Base-by-base conservation (phyloP, 2,888 invertebrate genomes). In the Dryococelus australis region DNA sequence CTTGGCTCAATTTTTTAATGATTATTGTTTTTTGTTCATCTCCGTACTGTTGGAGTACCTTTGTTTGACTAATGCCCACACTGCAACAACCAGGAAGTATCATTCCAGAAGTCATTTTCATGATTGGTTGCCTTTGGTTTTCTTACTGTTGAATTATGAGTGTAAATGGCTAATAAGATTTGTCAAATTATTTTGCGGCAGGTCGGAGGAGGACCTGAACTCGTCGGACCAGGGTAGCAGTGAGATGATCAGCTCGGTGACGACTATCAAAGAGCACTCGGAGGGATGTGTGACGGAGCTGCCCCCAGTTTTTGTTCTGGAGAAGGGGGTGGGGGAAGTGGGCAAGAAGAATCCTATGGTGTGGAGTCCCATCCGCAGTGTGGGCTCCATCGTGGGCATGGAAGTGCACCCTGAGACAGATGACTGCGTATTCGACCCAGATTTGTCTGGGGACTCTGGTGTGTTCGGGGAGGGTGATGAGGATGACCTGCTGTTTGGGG, bases 351-450 rank as follows among this genome's bases (percentile, higher is more conserved):
- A 88, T 35, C 89, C 91, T 26, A 94, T 96, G 90, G 97, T 97
- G 47, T 97, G 97, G 97, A 97, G 97, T 91, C 97, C 97, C 27
- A 96, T 97, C n/a, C 94, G 97, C 89, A 97, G 97, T 91, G 97
- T 97, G 13, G 97, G 97, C 16, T 97, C 97, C 43, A 96, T 97
- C 85, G 95, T 95, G 16, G 89, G 88, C 24, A 88, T 88, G 87
- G 89, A 89, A 80, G 87, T 87, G n/a, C 96, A 97, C 92, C 97
- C 97, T 5, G 97, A 97, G 91, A 96, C 96, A 89, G 97, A 97
- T 91, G 96, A 96, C 86, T 95, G 96, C 91, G 95, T 97, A 16
- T 97, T 97, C 92, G 96, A 96, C 93, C 94, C 96, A 8, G 97
- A 95, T 90, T 93, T 93, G 16, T 94, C 94, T 80, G 93, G 94